Evolutionary conservation across 2,888 invertebrate genomes (phyloP).

Genomic region (Polietes domitor): DNA sequence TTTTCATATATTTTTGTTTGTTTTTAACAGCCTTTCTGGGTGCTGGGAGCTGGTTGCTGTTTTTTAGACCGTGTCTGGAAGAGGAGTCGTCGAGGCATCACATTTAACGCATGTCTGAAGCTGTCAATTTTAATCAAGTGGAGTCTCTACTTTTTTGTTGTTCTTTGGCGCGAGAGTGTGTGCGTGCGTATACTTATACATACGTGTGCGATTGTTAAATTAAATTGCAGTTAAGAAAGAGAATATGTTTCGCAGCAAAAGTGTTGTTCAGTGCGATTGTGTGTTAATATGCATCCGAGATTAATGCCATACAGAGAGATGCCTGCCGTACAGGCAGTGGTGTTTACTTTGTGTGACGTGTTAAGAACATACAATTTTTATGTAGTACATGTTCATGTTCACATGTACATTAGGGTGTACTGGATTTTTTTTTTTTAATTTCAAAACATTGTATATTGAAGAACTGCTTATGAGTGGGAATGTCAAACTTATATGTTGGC

Average conservation of each 20-base stretch:
- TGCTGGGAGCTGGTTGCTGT: constrained; percentile 9
- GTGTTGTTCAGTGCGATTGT: too few relatives aligned
- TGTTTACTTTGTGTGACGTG: constrained; percentile 13
- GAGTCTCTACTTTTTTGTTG: neutral
- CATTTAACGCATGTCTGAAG: constrained; percentile 59
- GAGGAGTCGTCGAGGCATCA: constrained; percentile 25
- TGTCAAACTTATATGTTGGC: too few relatives aligned
- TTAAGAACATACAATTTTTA: constrained; percentile 33
- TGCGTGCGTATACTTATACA: neutral
- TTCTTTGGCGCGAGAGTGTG: neutral
- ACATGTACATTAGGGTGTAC: too few relatives aligned
- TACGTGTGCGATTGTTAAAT: constrained; percentile 32
- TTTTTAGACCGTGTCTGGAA: neutral
- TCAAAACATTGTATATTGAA: too few relatives aligned
- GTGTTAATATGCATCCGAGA: too few relatives aligned
- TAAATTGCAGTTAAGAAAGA: constrained; percentile 53
- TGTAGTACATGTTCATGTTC: neutral
- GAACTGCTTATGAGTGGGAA: too few relatives aligned
- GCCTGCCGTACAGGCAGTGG: too few relatives aligned
- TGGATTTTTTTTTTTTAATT: too few relatives aligned
- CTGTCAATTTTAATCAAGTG: constrained; percentile 63
- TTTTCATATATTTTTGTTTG: neutral
- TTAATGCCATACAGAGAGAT: too few relatives aligned
- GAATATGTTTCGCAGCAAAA: constrained; percentile 37
- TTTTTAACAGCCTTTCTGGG: neutral